Conservation (phyloP, 2,888 invertebrate species). For the Drosophila affinis region DNA sequence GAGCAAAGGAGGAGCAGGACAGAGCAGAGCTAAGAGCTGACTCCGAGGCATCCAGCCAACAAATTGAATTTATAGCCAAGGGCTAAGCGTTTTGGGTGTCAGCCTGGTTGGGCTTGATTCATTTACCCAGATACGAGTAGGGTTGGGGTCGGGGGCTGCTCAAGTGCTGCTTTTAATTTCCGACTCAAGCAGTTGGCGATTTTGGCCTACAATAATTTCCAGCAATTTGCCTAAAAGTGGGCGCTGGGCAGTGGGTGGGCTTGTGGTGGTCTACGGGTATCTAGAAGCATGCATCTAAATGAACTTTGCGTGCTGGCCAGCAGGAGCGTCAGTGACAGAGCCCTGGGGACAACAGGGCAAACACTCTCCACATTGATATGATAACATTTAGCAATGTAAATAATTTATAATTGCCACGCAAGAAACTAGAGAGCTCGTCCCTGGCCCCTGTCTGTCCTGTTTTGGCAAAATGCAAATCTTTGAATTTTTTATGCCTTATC, state of each 20-base stretch:
- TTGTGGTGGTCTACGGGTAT: constrained; percentile 38
- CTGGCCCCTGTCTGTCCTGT: not conserved
- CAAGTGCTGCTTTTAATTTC: constrained; percentile 73
- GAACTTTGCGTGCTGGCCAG: constrained; percentile 65
- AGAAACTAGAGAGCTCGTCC: constrained; percentile 28
- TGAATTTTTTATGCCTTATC: constrained; percentile 62
- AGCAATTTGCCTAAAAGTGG: constrained; percentile 73
- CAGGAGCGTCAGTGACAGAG: constrained; percentile 24
- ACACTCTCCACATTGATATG: constrained; percentile 47
- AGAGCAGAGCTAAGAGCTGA: constrained; percentile 30
- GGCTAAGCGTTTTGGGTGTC: constrained; percentile 50
- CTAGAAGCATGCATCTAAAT: constrained; percentile 75
- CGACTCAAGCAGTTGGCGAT: constrained; percentile 63
- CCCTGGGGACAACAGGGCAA: constrained; percentile 34
- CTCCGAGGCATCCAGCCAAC: constrained; percentile 52
- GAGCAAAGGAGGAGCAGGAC: constrained; percentile 6
- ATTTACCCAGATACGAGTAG: constrained; percentile 60
- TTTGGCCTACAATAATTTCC: constrained; percentile 50
- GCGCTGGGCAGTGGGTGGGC: constrained; percentile 31
- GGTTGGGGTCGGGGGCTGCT: constrained; percentile 42
- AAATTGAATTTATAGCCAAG: constrained; percentile 75
- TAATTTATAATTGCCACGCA: constrained; percentile 71
- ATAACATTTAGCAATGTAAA: constrained; percentile 50
- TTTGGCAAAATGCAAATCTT: constrained; percentile 55
- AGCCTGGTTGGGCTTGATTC: constrained; percentile 59